Evolutionary conservation across 2,113 vertebrate genomes (phyloP).

Genomic region (Australoheros scitulus): DNA sequence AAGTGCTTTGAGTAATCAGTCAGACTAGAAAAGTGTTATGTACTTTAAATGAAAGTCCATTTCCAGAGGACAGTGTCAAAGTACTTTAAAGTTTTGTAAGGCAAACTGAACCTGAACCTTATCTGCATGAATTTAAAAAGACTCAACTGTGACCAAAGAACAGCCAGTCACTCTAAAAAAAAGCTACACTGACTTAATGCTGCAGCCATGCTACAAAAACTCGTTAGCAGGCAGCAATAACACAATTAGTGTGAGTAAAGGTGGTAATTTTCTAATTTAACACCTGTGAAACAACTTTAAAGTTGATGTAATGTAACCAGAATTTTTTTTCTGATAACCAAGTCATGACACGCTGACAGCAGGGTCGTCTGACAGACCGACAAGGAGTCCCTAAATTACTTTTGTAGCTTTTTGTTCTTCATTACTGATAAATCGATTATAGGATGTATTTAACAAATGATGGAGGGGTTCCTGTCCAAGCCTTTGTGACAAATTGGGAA

Average conservation of each 20-base stretch:
- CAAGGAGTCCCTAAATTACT: not conserved
- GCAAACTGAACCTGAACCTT: not conserved
- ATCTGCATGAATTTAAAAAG: not conserved
- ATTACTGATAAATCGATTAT: too few species aligned
- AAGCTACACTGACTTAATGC: not conserved
- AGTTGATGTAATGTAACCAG: not conserved
- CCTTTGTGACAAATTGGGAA: not conserved
- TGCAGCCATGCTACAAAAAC: not conserved
- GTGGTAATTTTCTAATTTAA: not conserved
- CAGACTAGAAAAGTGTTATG: not conserved
- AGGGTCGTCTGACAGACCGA: not conserved
- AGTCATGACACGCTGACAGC: too few species aligned
- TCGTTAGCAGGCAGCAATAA: not conserved
- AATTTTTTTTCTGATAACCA: not conserved
- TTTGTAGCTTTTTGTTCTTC: too few species aligned
- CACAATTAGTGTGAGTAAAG: not conserved
- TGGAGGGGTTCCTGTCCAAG: not conserved
- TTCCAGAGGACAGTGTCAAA: not conserved
- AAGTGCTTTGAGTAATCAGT: not conserved
- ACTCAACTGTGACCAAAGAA: not conserved
- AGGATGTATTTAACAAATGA: too few species aligned
- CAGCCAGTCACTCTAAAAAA: not conserved
- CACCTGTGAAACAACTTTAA: not conserved
- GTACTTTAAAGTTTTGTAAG: not conserved
- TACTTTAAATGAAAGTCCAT: not conserved